These are phyloP conservation scores for Sapayoa aenigma DNA, from an alignment of 2,113 vertebrate species.

Conservation along the genomic window DNA sequence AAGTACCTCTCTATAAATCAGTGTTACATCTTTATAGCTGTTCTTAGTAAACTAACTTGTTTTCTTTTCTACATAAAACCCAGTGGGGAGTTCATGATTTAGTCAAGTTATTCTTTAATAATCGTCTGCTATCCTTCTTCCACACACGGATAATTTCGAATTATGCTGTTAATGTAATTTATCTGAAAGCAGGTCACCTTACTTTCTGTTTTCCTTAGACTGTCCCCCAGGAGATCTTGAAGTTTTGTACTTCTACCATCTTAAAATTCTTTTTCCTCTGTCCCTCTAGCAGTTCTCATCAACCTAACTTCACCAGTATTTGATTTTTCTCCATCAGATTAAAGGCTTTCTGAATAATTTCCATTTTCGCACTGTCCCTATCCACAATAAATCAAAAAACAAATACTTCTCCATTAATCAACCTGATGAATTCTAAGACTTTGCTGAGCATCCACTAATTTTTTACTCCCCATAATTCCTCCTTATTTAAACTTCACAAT, in stretches of 20 bases:
- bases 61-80: neutral
- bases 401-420: neutral
- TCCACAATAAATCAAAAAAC: neutral
- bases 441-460: neutral
- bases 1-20: neutral
- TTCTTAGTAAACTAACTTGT: slow-evolving; percentile 9
- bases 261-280: neutral
- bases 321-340: neutral
- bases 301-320: neutral
- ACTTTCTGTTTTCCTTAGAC: neutral
- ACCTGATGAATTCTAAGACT: neutral
- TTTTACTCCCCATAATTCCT: neutral
- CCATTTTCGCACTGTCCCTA: neutral
- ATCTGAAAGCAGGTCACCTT: neutral
- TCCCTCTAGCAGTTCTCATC: neutral
- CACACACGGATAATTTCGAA: neutral
- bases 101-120: neutral
- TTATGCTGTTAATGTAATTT: neutral
- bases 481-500: neutral
- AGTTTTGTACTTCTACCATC: neutral
- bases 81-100: neutral
- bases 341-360: neutral
- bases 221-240: neutral
- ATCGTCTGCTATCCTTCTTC: neutral
- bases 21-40: neutral